Percentiles rank a stretch among this genome's conserved stretches.
phyloP scores from a whole-genome alignment of 2,113 vertebrate genomes.

The Paracanthobrama guichenoti region DNA sequence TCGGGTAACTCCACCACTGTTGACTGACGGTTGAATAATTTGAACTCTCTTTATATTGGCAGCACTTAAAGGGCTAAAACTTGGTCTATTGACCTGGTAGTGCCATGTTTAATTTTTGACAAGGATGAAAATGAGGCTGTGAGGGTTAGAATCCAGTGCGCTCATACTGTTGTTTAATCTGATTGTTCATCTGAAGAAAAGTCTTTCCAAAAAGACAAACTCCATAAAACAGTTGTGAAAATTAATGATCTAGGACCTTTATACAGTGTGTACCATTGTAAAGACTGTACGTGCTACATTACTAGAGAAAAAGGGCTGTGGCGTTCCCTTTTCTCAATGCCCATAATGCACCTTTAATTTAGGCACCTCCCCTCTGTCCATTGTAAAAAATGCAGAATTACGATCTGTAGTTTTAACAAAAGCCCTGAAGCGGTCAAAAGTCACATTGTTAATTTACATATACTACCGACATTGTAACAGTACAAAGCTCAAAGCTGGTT shows the following conservation, averaged over 20 bases:
- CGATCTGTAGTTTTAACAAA: neutral
- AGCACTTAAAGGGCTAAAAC: neutral
- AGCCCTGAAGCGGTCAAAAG: neutral
- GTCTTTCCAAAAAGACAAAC: neutral
- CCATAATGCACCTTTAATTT: neutral
- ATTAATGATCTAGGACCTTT: neutral
- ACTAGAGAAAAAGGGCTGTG: neutral
- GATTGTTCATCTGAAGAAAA: neutral
- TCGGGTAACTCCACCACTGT: conserved; percentile 78
- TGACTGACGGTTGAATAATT: neutral
- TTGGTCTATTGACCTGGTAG: too few relatives aligned
- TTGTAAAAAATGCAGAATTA: neutral
- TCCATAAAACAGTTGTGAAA: neutral
- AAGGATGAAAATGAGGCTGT: too few relatives aligned
- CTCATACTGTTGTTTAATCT: neutral
- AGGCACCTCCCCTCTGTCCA: neutral
- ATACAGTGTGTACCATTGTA: neutral
- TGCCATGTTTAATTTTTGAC: too few relatives aligned
- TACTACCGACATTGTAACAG: neutral
- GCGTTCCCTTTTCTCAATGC: neutral
- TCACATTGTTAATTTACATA: neutral
- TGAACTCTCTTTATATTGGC: neutral
- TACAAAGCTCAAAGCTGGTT: neutral
- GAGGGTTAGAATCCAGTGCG: too few relatives aligned
- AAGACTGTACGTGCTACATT: neutral